Percentiles rank a stretch among this genome's conserved stretches.
phyloP scores from a whole-genome alignment of 2,797 vertebrate genomes.

The Mastacembelus armatus region DNA sequence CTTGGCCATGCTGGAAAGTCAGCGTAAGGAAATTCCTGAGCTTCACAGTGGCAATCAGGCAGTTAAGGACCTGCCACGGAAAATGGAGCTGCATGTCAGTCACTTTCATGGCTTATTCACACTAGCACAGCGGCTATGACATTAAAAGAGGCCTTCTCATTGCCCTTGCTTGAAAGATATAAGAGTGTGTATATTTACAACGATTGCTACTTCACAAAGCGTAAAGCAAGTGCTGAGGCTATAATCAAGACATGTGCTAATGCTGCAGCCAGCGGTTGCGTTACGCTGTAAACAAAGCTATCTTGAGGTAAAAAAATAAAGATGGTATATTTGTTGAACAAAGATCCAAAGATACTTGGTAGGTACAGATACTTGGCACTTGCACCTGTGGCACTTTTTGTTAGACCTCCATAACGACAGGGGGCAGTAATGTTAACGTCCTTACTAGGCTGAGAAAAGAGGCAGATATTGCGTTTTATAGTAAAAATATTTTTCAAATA shows the following conservation, averaged over 20 bases:
- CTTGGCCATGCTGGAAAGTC: conserved; percentile 76
- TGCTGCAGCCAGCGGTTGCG: too few relatives aligned
- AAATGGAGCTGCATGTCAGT: conserved; percentile 80
- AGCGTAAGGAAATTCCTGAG: conserved; percentile 79
- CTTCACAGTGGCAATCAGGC: conserved; percentile 80
- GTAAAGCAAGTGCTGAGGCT: background rate
- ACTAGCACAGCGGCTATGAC: conserved; percentile 59
- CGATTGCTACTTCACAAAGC: conserved; percentile 17
- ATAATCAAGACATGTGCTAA: conserved; percentile 2
- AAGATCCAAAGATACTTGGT: rapidly evolving
- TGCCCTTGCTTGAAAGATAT: conserved; percentile 55
- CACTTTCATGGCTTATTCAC: conserved; percentile 82
- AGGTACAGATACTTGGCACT: too few relatives aligned
- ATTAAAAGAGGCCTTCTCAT: conserved; percentile 62
- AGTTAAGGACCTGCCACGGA: conserved; percentile 82
- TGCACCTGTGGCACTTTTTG: background rate
- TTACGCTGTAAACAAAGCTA: too few relatives aligned
- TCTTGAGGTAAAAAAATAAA: too few relatives aligned
- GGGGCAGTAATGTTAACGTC: conserved; percentile 8
- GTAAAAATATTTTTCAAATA: too few relatives aligned
- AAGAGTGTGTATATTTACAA: conserved; percentile 34
- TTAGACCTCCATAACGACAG: conserved; percentile 4
- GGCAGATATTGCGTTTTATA: too few relatives aligned
- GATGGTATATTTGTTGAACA: too few relatives aligned
- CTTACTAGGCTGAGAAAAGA: background rate